These are phyloP conservation scores for Drosophila rubida DNA, from an alignment of 2,888 invertebrate species.

Conservation along the genomic window DNA sequence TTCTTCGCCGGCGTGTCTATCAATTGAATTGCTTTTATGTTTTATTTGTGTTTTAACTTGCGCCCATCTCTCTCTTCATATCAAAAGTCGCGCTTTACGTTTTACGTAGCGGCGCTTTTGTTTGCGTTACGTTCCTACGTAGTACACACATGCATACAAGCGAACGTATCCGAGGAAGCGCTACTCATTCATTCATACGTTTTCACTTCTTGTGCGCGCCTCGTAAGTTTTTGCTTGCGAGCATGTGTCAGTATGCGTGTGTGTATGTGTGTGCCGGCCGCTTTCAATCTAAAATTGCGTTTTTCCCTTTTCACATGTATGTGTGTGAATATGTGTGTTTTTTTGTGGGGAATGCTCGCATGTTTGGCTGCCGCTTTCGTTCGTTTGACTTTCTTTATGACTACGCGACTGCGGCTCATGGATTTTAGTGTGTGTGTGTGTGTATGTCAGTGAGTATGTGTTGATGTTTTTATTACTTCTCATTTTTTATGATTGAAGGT, in stretches of 20 bases:
- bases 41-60: conserved; percentile 20
- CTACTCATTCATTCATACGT: conserved; percentile 67
- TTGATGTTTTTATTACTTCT: conserved; percentile 59
- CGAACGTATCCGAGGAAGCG: background rate
- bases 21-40: conserved; percentile 41
- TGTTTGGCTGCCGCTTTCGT: conserved; percentile 48
- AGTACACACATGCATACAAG: conserved; percentile 15
- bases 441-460: conserved; percentile 24
- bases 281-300: conserved; percentile 66
- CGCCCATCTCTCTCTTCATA: conserved; percentile 38
- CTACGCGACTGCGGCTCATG: conserved; percentile 28
- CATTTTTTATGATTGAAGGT: conserved; percentile 75
- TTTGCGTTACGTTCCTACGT: conserved; percentile 46
- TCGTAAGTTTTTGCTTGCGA: background rate
- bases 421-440: conserved; percentile 29
- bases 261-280: conserved; percentile 29
- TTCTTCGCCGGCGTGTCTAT: conserved; percentile 43
- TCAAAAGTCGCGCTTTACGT: conserved; percentile 54
- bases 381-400: conserved; percentile 64
- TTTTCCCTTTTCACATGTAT: conserved; percentile 48
- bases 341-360: conserved; percentile 9
- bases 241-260: conserved; percentile 1
- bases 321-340: conserved; percentile 1
- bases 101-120: conserved; percentile 50
- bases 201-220: conserved; percentile 50